Evolutionary conservation across 2,888 invertebrate species (phyloP).

Genomic region (Leptothorax acervorum): DNA sequence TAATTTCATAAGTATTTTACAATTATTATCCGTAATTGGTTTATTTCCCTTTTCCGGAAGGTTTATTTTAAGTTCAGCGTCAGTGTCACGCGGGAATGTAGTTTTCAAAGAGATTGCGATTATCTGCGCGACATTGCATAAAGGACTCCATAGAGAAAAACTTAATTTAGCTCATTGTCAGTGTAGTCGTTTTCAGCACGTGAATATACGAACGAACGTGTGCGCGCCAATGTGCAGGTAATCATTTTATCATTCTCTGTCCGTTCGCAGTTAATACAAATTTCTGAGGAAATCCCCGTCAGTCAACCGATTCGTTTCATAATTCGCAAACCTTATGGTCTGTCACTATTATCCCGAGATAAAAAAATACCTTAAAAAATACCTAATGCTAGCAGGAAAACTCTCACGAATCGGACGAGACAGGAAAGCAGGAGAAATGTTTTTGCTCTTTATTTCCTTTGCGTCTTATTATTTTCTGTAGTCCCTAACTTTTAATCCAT

Average conservation of each 20-base stretch:
- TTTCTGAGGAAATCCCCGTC: conserved; percentile 64
- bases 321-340: conserved; percentile 59
- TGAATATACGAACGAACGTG: conserved; percentile 44
- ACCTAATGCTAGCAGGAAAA: conserved; percentile 63
- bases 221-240: conserved; percentile 62
- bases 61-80: conserved; percentile 30
- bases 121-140: conserved; percentile 62
- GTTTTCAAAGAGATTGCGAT: conserved; percentile 61
- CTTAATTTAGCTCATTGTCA: conserved; percentile 65
- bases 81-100: conserved; percentile 46
- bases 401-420: conserved; percentile 42
- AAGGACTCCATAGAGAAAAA: conserved; percentile 53
- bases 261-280: conserved; percentile 57
- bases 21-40: conserved; percentile 31
- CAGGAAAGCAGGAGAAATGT: conserved; percentile 42
- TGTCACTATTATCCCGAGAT: conserved; percentile 52
- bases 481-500: conserved; percentile 46
- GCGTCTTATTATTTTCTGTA: conserved; percentile 20
- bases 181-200: conserved; percentile 47
- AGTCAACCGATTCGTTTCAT: conserved; percentile 52
- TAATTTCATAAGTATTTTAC: conserved; percentile 13
- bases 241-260: conserved; percentile 61
- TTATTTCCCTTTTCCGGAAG: conserved; percentile 40
- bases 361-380: conserved; percentile 48
- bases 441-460: conserved; percentile 32